Conservation (phyloP, 2,113 vertebrate species). For the Caranx melampygus region DNA sequence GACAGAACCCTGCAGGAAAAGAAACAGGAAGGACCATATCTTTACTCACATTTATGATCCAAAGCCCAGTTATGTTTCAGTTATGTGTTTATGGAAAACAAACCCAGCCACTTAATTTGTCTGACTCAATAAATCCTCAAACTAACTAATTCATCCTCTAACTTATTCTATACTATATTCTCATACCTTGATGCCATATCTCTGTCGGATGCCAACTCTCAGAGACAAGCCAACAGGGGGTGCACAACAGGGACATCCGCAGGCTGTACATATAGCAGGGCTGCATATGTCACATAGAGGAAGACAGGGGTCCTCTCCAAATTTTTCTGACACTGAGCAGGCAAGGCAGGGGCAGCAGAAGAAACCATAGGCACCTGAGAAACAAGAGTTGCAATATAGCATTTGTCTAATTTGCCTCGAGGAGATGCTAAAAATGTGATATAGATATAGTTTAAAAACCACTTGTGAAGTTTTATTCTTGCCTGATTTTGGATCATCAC, state of each 20-base stretch:
- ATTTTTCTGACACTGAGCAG: constrained; percentile 39
- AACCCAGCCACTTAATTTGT: no score
- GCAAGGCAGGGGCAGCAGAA: constrained; percentile 72
- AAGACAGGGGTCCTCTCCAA: constrained; percentile 61
- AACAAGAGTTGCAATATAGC: not conserved
- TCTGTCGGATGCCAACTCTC: constrained; percentile 57
- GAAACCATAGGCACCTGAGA: constrained; percentile 72
- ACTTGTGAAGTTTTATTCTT: constrained; percentile 24
- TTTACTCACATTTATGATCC: no score
- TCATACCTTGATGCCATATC: constrained; percentile 63
- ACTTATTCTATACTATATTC: not conserved
- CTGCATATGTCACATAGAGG: constrained; percentile 63
- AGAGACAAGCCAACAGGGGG: constrained; percentile 52
- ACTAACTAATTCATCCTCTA: no score
- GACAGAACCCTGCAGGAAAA: constrained; percentile 50
- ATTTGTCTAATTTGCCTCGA: not conserved
- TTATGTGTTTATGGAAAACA: no score
- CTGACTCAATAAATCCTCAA: no score
- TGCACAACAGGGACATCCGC: not conserved
- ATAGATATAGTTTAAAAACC: not conserved
- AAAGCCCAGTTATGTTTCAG: no score
- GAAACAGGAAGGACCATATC: no score
- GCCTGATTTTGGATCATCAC: constrained; percentile 26
- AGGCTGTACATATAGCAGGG: constrained; percentile 7
- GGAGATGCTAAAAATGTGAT: not conserved